Base-by-base conservation (phyloP, 2,113 vertebrate genomes). In the Cebidichthys violaceus region DNA sequence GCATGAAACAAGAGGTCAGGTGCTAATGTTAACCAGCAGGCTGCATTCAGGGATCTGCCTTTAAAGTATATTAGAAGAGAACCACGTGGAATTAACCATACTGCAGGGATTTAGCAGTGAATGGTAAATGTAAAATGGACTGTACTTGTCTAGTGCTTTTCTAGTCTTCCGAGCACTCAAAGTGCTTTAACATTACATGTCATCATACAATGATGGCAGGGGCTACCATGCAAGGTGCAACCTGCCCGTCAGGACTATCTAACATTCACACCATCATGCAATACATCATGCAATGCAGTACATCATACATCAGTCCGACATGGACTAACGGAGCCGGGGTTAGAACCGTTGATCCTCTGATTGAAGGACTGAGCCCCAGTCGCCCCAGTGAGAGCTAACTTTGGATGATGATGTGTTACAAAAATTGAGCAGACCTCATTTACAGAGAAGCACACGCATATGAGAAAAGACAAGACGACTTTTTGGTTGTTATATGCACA, bases 1-100 rank as follows among this genome's bases (percentile, higher is more conserved):
- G 71, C 81, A 64, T 82, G 74, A 90, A 92, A 92, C 89, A 89
- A 85, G 86, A 33, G 88, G 88, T 92, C 89, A 93, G 89, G 79
- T 83, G 86, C 91, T 91, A 89, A 92, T 89, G 86, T 90, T 85
- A 90, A 89, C 83, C 89, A 92, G 89, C 79, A 84, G 82, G 41
- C 67, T 62, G 35, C 43, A 88, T 86, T 70, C 67, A 89, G 39
- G 65, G 52, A 81, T 81, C 76, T 74, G 71, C 57, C 66, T 79
- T 83, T 83, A 45, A 80, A 90, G 69, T 55, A 69, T 55, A 73
- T 79, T 50, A 77, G 47, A 80, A 69, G 55, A 59, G 83, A 91
- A 89, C 18, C 68, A 67, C 27, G 33, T 73, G 68, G 41, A 82
- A 82, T 71, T 72, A 77, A 81, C 66, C 54, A 66, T 57, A 45